phyloP scores from a whole-genome alignment of 2,888 invertebrate genomes.

The Isotomurus palustris region DNA sequence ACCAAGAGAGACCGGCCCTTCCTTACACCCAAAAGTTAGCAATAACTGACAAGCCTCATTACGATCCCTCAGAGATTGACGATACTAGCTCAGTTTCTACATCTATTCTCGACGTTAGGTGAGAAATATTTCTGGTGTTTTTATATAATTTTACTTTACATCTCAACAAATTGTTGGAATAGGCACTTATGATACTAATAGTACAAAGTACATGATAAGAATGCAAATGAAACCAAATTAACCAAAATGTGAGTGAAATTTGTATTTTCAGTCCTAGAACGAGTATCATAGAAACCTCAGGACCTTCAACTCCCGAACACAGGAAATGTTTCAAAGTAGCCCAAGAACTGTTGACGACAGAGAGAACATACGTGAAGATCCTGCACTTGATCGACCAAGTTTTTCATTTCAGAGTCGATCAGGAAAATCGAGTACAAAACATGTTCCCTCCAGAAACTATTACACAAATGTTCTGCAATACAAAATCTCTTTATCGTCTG shows the following conservation, averaged over 20 bases:
- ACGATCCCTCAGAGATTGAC: conserved; percentile 39
- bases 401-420: conserved; percentile 59
- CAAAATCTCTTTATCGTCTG: conserved; percentile 61
- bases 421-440: conserved; percentile 57
- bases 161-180: too few relatives aligned
- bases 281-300: conserved; percentile 27
- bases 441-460: conserved; percentile 59
- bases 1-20: conserved; percentile 23
- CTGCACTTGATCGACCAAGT: conserved; percentile 60
- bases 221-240: too few relatives aligned
- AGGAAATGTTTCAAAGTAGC: conserved; percentile 53
- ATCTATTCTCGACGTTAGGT: conserved; percentile 24
- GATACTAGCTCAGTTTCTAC: conserved; percentile 37
- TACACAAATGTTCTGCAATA: conserved; percentile 61
- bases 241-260: too few relatives aligned
- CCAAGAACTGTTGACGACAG: conserved; percentile 59
- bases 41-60: conserved; percentile 39
- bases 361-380: conserved; percentile 59
- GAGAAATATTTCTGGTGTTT: background rate
- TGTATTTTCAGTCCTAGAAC: conserved; percentile 16
- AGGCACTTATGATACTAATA: too few relatives aligned
- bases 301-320: conserved; percentile 46
- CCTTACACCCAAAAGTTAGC: conserved; percentile 33
- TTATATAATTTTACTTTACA: conserved; percentile 6
- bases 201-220: too few relatives aligned